These are phyloP conservation scores for Drosophila micromelanica DNA, from an alignment of 1,140 invertebrate species.

Conservation along the genomic window DNA sequence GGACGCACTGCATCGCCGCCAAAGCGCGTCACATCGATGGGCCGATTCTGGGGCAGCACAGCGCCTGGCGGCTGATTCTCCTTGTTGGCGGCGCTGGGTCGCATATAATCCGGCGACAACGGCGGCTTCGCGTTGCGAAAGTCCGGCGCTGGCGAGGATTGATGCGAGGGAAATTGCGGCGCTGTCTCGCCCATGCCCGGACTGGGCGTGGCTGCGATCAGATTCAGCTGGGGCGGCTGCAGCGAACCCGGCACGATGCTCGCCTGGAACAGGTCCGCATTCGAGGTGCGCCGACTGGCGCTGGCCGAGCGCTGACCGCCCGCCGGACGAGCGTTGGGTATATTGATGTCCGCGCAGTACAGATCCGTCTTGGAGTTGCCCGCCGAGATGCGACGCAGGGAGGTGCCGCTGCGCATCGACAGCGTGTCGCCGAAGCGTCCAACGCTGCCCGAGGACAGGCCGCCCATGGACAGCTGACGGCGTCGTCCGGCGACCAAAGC, in stretches of 20 bases:
- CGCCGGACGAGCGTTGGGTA: slow-evolving; percentile 50
- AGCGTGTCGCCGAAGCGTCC: slow-evolving; percentile 63
- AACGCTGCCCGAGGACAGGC: slow-evolving; percentile 69
- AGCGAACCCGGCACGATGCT: slow-evolving; percentile 58
- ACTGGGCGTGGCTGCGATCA: slow-evolving; percentile 69
- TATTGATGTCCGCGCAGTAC: slow-evolving; percentile 79
- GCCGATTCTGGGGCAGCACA: slow-evolving; percentile 69
- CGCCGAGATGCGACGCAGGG: slow-evolving; percentile 70
- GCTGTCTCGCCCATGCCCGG: slow-evolving; percentile 42
- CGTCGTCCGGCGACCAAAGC: slow-evolving; percentile 49
- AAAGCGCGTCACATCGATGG: slow-evolving; percentile 78
- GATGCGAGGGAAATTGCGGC: slow-evolving; percentile 59
- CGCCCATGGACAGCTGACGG: slow-evolving; percentile 71
- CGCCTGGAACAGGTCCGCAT: slow-evolving; percentile 75
- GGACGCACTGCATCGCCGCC: slow-evolving; percentile 67
- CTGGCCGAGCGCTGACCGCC: slow-evolving; percentile 70
- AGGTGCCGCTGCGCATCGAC: slow-evolving; percentile 77
- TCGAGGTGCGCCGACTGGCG: slow-evolving; percentile 73
- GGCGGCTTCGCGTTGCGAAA: slow-evolving; percentile 74
- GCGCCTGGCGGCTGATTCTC: slow-evolving; percentile 42
- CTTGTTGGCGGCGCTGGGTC: slow-evolving; percentile 71
- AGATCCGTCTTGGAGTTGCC: slow-evolving; percentile 74
- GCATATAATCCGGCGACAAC: slow-evolving; percentile 73
- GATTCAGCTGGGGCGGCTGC: slow-evolving; percentile 71
- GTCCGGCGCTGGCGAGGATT: slow-evolving; percentile 65